Evolutionary conservation across 2,888 invertebrate genomes (phyloP).

Genomic region (Brachynemurus nebulosus): DNA sequence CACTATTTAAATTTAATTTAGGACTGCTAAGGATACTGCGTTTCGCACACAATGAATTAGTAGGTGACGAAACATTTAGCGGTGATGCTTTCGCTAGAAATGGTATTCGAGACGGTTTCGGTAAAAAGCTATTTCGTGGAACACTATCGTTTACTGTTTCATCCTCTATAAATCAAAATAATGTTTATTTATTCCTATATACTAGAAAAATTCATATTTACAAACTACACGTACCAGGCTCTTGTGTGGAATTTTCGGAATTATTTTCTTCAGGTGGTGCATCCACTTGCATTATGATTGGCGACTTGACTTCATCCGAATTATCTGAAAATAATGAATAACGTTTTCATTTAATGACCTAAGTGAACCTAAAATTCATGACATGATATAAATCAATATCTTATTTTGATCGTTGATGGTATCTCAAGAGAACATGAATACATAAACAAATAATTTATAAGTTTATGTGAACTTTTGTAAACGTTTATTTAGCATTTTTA

Average conservation of each 20-base stretch:
- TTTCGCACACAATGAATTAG: slow-evolving; percentile 20
- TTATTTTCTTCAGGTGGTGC: slow-evolving; percentile 23
- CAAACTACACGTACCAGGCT: no score
- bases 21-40: slow-evolving; percentile 12
- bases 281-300: slow-evolving; percentile 29
- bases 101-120: slow-evolving; percentile 10
- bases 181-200: background rate
- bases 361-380: no score
- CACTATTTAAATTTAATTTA: slow-evolving; percentile 10
- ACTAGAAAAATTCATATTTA: no score
- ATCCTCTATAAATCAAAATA: background rate
- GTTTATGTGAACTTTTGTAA: no score
- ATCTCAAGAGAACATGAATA: no score
- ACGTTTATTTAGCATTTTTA: background rate
- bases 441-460: no score
- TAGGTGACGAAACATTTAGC: no score
- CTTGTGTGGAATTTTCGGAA: no score
- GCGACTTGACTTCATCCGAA: slow-evolving; percentile 21
- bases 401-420: no score
- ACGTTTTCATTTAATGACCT: background rate
- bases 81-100: slow-evolving; percentile 11
- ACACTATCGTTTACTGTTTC: no score
- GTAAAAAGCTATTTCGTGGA: background rate
- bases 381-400: no score
- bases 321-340: slow-evolving; percentile 12